Conservation (phyloP, 2,888 invertebrate species). For the Agriopis marginaria region DNA sequence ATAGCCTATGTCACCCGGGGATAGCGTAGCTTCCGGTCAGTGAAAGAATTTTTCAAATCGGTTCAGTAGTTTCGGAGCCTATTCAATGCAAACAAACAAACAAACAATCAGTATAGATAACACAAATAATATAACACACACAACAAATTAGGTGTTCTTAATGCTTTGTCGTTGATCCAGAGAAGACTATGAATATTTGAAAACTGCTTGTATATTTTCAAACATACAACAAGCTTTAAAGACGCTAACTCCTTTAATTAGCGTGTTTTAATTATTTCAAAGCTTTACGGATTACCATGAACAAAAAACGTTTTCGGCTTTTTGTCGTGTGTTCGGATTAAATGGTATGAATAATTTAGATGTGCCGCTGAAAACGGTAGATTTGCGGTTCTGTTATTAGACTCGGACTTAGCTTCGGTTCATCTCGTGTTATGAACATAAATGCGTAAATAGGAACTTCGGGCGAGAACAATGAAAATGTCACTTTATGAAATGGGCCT, state of each 20-base stretch:
- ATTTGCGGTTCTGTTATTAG: slow-evolving; percentile 64
- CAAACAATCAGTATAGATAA: too few relatives aligned
- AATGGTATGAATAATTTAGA: slow-evolving; percentile 44
- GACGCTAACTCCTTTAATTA: slow-evolving; percentile 18
- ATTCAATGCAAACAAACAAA: too few relatives aligned
- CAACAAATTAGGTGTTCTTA: too few relatives aligned
- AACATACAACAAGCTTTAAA: slow-evolving; percentile 10
- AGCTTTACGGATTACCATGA: slow-evolving; percentile 12
- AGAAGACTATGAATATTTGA: too few relatives aligned
- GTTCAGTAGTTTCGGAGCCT: too few relatives aligned
- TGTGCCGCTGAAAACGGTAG: slow-evolving; percentile 47
- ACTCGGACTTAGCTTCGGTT: slow-evolving; percentile 61
- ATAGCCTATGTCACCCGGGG: too few relatives aligned
- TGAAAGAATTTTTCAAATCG: too few relatives aligned
- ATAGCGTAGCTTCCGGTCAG: too few relatives aligned
- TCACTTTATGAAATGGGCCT: slow-evolving; percentile 82
- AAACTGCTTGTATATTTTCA: background rate
- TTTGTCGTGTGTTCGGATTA: slow-evolving; percentile 38
- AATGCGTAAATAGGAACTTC: slow-evolving; percentile 77
- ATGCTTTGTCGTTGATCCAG: too few relatives aligned
- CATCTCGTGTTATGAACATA: slow-evolving; percentile 67
- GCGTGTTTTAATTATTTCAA: slow-evolving; percentile 28
- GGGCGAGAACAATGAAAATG: slow-evolving; percentile 82
- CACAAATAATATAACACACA: too few relatives aligned
- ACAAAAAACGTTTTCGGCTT: slow-evolving; percentile 34